phyloP scores from a whole-genome alignment of 2,113 vertebrate genomes.

The Capreolus pygargus region DNA sequence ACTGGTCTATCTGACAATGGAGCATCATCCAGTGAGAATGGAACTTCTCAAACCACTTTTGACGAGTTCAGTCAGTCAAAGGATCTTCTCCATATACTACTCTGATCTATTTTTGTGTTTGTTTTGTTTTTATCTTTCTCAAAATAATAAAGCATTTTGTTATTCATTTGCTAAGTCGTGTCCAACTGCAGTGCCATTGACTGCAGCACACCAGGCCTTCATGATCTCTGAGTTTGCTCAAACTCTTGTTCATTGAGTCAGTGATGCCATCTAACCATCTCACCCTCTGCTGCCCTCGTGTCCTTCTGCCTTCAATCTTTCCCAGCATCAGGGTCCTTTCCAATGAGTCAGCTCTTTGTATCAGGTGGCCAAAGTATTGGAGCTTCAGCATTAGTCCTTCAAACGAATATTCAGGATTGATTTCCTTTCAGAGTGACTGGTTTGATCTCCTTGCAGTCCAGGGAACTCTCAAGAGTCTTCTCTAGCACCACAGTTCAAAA shows the following conservation, averaged over 20 bases:
- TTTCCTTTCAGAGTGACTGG: neutral
- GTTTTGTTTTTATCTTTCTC: neutral
- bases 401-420: neutral
- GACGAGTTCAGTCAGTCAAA: neutral
- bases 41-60: neutral
- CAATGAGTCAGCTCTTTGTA: neutral
- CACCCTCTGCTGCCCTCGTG: neutral
- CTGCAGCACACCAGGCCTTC: neutral
- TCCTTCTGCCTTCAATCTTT: neutral
- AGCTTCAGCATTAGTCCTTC: neutral
- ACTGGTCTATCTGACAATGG: neutral
- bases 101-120: neutral
- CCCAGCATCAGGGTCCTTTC: neutral
- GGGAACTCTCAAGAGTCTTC: neutral
- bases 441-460: neutral
- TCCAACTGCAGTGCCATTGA: neutral
- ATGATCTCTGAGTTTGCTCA: neutral
- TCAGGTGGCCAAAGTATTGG: neutral
- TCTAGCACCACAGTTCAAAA: neutral
- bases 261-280: neutral
- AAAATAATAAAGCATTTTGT: neutral
- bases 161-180: neutral
- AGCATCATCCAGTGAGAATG: neutral
- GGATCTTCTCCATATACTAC: neutral
- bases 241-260: neutral